Evolutionary conservation across 2,888 invertebrate genomes (phyloP), one percentile per base, ranked within the genome.

Genomic region (Cryptops parisi): DNA sequence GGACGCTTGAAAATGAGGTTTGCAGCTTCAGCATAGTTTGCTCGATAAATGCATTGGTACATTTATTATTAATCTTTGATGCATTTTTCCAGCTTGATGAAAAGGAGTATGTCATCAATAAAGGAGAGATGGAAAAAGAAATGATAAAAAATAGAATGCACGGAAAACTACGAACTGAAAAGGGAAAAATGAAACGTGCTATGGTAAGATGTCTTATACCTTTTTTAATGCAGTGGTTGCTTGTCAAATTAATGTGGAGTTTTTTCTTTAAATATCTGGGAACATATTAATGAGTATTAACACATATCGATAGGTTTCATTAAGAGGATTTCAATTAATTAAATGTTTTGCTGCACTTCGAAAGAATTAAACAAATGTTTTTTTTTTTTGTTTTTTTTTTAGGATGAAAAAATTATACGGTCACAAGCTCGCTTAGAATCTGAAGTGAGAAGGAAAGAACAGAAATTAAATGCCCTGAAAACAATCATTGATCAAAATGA

Each of bases 121-220:
- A 74, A 57, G 70, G 72, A 56, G 65, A 70, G 49, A 65, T 70
- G 33, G 76, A 78, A 58, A 74, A 72, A 54, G 74, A 76, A 53
- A 67, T 71, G 58, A 67, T 75, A 22, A 74, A 73, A 58, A 68
- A 70, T 55, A 70, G 65, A 54, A 69, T 69, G 55, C 68, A 68
- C 27, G 65, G 62, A 17, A 73, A 72, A 60, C 76, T 84, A 24
- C 82, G 80, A 0, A 76, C 76, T 1, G 82, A 84, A 65, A 81
- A 27, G 15, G 40, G 43, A 23, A 22, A 49, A 27, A 25, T 55
- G 19, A 48, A 33, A 6, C 38, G 48, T 33, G 55, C 55, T n/a
- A 2, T 55, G 52, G 55, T 55, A 53, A 55, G 23, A 47, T n/a
- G n/a, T n/a, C n/a, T n/a, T n/a, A n/a, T n/a, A n/a, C n/a, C n/a